phyloP scores from a whole-genome alignment of 2,888 invertebrate species.

The Serripes groenlandicus region DNA sequence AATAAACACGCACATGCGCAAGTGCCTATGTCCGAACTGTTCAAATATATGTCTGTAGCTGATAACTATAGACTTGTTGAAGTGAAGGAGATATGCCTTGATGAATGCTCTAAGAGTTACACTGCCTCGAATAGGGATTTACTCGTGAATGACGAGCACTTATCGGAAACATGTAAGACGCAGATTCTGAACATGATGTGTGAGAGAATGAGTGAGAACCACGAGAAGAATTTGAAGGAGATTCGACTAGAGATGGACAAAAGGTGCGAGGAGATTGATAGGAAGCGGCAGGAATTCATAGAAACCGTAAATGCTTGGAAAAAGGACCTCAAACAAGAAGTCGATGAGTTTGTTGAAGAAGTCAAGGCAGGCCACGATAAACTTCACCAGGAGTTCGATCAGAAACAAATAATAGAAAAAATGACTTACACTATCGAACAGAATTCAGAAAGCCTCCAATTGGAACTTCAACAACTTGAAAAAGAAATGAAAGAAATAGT shows the following conservation, averaged over 20 bases:
- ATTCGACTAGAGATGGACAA: conserved; percentile 37
- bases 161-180: conserved; percentile 48
- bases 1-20: conserved; percentile 7
- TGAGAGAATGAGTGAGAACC: conserved; percentile 33
- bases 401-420: conserved; percentile 20
- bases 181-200: conserved; percentile 51
- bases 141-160: conserved; percentile 41
- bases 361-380: conserved; percentile 30
- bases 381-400: conserved; percentile 26
- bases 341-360: conserved; percentile 21
- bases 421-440: background rate
- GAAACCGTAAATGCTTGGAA: conserved; percentile 44
- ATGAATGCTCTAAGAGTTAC: conserved; percentile 33
- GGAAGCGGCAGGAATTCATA: conserved; percentile 34
- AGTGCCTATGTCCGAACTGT: conserved; percentile 17
- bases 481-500: conserved; percentile 10
- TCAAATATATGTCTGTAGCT: conserved; percentile 42
- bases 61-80: conserved; percentile 41
- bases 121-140: conserved; percentile 18
- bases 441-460: background rate
- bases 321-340: conserved; percentile 34
- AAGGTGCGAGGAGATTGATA: conserved; percentile 34
- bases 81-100: conserved; percentile 39
- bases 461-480: background rate
- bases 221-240: conserved; percentile 32